A percentile compares a stretch with the other conserved stretches of the same genome.
Evolutionary conservation across 2,113 vertebrate genomes (phyloP).

Genomic region (rat (Rattus norvegicus)): GRCr8 NC_086021.1:77440001-77440500

Average conservation of each 20-base stretch:
- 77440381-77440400: neutral
- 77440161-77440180: neutral
- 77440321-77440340: neutral
- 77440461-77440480: neutral
- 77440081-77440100: conserved; percentile 28
- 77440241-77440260: conserved; percentile 1
- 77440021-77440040: conserved; percentile 45
- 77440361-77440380: conserved; percentile 11
- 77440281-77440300: neutral
- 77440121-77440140: neutral
- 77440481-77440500: neutral
- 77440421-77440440: neutral
- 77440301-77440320: neutral
- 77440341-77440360: neutral
- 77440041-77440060: conserved; percentile 35
- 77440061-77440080: conserved; percentile 25
- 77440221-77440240: conserved; percentile 35
- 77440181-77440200: conserved; percentile 2
- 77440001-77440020: conserved; percentile 38
- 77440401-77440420: neutral
- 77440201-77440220: neutral
- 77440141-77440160: neutral
- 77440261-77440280: neutral
- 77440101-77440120: neutral
- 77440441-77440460: neutral